Conservation (phyloP, 2,113 vertebrate species). For the Thinocorus orbignyianus region DNA sequence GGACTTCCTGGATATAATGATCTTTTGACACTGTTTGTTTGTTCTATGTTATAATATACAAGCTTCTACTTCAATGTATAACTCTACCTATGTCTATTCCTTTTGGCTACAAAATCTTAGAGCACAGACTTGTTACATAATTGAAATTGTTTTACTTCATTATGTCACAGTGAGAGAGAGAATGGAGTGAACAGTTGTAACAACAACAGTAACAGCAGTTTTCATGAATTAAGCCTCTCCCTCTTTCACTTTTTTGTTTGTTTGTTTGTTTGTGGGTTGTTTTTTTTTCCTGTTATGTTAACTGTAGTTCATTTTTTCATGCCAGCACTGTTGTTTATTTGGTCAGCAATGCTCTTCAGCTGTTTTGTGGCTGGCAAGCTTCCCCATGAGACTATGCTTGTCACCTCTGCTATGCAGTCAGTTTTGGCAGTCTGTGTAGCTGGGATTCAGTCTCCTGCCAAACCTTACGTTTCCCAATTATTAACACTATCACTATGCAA, state of each 20-base stretch:
- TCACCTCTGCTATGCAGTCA: background rate
- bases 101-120: background rate
- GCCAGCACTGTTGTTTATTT: background rate
- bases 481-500: background rate
- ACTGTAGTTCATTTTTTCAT: background rate
- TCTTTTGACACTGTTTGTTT: background rate
- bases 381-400: background rate
- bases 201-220: background rate
- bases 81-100: background rate
- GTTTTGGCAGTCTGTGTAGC: background rate
- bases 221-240: background rate
- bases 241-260: background rate
- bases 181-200: background rate
- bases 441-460: constrained; percentile 9
- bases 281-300: background rate
- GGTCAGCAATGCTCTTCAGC: background rate
- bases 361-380: background rate
- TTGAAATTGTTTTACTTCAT: background rate
- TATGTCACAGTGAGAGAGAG: background rate
- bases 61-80: background rate
- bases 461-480: background rate
- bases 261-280: no score
- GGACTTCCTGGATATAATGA: background rate
- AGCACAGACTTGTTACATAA: background rate
- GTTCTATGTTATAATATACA: background rate